phyloP scores from a whole-genome alignment of 1,140 invertebrate genomes.

The Mya arenaria region DNA sequence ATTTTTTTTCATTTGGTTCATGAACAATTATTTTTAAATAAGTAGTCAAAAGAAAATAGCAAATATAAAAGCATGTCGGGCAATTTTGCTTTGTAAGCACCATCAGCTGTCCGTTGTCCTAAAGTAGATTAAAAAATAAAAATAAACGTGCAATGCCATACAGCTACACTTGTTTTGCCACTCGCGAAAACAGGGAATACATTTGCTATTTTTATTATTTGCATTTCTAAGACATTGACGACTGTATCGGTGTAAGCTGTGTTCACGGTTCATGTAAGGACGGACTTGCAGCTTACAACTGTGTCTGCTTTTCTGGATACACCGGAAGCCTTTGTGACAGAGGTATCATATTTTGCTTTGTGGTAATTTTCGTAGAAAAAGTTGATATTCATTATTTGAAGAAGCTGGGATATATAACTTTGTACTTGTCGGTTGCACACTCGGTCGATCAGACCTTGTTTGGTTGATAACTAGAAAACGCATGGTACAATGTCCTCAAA shows the following conservation, averaged over 20 bases:
- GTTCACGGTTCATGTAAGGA: slow-evolving; percentile 17
- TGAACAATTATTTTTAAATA: neutral
- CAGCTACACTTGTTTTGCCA: neutral
- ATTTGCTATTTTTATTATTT: neutral
- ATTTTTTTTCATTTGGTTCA: neutral
- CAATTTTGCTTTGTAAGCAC: neutral
- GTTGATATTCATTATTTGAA: neutral
- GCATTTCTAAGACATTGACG: slow-evolving; percentile 10
- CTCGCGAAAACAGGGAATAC: neutral
- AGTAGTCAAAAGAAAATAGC: neutral
- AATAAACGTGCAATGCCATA: neutral
- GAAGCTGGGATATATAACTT: neutral
- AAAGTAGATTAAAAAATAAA: neutral
- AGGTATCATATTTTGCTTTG: neutral
- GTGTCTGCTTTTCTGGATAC: slow-evolving; percentile 8
- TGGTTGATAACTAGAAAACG: neutral
- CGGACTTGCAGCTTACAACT: slow-evolving; percentile 1
- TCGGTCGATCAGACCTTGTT: neutral
- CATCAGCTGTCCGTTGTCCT: neutral
- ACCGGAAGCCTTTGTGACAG: slow-evolving; percentile 4
- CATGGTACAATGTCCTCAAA: neutral
- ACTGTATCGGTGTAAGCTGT: slow-evolving; percentile 2
- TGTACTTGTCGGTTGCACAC: neutral
- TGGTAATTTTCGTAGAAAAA: neutral
- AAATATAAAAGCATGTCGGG: neutral